Base-by-base conservation (phyloP, 2,888 invertebrate genomes). In the Hylaea fasciaria region DNA sequence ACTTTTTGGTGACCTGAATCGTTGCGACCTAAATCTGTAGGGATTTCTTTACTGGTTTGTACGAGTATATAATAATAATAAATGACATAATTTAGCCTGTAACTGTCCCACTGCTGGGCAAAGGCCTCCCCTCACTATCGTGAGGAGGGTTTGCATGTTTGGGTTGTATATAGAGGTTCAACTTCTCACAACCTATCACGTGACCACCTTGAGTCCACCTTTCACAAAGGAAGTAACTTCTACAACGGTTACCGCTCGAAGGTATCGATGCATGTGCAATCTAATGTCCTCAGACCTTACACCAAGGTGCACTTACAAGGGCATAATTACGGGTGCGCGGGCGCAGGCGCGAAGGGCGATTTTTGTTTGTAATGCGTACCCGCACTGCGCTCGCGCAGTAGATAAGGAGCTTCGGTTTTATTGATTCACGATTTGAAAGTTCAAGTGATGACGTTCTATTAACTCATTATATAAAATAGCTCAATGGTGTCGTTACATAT, bases 301-400 rank as follows among this genome's bases (percentile, higher is more conserved):
- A 76, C 75, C 77, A 76, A 77, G 76, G 72, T 72, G 77, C 78
- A 81, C 73, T 82, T 82, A 78, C 64, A 69, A 28, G 29, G 50
- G 56, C 74, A 71, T 83, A 86, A 85, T 86, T 83, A 77, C 76
- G 64, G 78, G 78, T 77, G 74, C 70, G 77, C 49, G 29, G 17
- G 51, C 43, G 49, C 74, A 77, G 78, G 82, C 80, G 81, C 79
- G 78, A 83, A 82, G 85, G 85, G 83, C 78, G 81, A 83, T 86
- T 86, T 87, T 87, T 87, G 87, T 81, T 80, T 76, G 85, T 85
- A 69, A 69, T 68, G 64, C 66, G 66, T 62, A 58, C 60, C 68
- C 68, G 66, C 66, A 65, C 56, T 62, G 54, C 46, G 50, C 16
- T 13, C 16, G 55, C 54, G 44, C 28, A 16, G 35, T 49, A 54